Base-by-base conservation (phyloP, 2,888 invertebrate genomes). In the Caenorhabditis auriculariae region DNA sequence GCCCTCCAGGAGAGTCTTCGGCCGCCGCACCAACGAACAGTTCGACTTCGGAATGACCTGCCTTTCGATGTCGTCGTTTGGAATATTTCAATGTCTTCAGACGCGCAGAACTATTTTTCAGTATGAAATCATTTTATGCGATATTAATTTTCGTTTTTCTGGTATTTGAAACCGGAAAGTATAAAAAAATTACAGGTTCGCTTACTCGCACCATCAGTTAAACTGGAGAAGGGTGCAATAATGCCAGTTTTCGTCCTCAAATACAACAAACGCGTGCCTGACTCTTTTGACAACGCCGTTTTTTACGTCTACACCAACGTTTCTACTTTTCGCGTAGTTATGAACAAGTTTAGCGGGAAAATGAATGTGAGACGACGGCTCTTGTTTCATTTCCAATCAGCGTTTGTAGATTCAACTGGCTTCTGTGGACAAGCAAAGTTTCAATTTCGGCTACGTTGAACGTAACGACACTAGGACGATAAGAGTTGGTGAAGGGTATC, bases 1-100 rank as follows among this genome's bases (percentile, higher is more conserved):
- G 54, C 63, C 7, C 49, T 71, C 35, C 68, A 68, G 54, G 60
- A 64, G 39, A 62, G 61, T 39, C 51, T 66, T 9, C 49, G 57
- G 7, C 64, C 68, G 35, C 68, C 68, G 4, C 63, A 66, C 48
- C 62, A 62, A 46, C 39, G 71, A 39, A 47, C 60, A 5, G 60
- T 66, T 24, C 84, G 85, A 49, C 85, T 90, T 59, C 87, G 87
- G 51, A 91, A 91, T 83, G 87, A 87, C 73, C 90, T 89, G 82
- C 86, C 87, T 76, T 86, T 88, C 71, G 88, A 90, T 7, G 82
- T 91, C 56, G 88, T 88, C 60, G 85, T 91, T 64, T 87, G 88
- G 62, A 89, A 90, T 82, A 86, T 89, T 41, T 87, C 88, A 7
- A 83, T 90, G 69, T 86, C 87, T 5, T 81, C 84, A 19, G 87